Evolutionary conservation across 2,113 vertebrate species (phyloP).

Genomic region (Heloderma charlesbogerti): DNA sequence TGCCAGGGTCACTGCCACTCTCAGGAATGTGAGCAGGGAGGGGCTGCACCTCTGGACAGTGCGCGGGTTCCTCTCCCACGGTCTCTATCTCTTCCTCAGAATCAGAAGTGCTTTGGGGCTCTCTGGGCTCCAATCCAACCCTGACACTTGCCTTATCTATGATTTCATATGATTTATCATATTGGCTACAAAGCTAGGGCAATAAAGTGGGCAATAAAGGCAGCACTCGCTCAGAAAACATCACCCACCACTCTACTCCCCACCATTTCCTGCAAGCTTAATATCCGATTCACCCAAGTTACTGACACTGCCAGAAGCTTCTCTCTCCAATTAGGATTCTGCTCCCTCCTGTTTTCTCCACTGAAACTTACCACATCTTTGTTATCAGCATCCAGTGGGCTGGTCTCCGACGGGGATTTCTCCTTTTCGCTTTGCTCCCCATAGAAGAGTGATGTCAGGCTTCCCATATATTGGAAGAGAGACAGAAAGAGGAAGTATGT

Average conservation of each 20-base stretch:
- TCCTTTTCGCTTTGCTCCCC: slow-evolving; percentile 96
- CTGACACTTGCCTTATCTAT: not conserved
- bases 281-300: not conserved
- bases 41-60: too few relatives aligned
- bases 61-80: too few relatives aligned
- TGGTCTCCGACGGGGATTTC: slow-evolving; percentile 92
- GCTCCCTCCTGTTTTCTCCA: rapidly evolving
- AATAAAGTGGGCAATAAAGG: not conserved
- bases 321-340: not conserved
- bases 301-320: not conserved
- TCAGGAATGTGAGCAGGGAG: too few relatives aligned
- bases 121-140: too few relatives aligned
- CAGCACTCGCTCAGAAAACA: not conserved
- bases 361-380: slow-evolving; percentile 89
- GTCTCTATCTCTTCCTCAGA: too few relatives aligned
- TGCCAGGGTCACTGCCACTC: too few relatives aligned
- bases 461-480: slow-evolving; percentile 57
- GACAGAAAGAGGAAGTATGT: rapidly evolving
- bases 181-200: not conserved
- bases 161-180: not conserved
- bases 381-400: slow-evolving; percentile 87
- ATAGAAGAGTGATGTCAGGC: slow-evolving; percentile 94
- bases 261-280: not conserved
- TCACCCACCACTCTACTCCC: not conserved
- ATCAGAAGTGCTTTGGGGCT: too few relatives aligned